A percentile compares a stretch with the other conserved stretches of the same genome.
Evolutionary conservation across 1,140 invertebrate species (phyloP).

Genomic region (Rhizoglyphus robini): DNA sequence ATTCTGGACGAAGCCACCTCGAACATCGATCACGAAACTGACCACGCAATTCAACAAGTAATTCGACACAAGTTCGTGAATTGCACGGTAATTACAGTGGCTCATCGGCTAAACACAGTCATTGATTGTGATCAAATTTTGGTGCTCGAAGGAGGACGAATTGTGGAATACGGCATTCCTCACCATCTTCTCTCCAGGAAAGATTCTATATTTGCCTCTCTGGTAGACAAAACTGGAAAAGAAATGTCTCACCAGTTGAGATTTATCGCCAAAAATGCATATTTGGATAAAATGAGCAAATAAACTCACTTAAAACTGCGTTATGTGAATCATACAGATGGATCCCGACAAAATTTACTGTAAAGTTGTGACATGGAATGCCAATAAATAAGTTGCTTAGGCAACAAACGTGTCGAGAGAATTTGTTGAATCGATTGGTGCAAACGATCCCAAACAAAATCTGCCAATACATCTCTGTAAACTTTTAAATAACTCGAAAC

Average conservation of each 20-base stretch:
- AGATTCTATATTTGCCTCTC: slow-evolving; percentile 31
- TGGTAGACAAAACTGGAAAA: background rate
- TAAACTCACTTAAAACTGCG: too few species aligned
- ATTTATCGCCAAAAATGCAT: background rate
- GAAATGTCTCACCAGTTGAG: background rate
- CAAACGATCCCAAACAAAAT: too few species aligned
- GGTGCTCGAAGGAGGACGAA: slow-evolving; percentile 55
- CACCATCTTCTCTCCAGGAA: too few species aligned
- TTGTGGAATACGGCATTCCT: slow-evolving; percentile 62
- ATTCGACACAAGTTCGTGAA: slow-evolving; percentile 33
- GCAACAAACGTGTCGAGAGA: too few species aligned
- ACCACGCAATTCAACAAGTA: slow-evolving; percentile 29
- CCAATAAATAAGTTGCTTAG: too few species aligned
- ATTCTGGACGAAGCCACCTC: too few species aligned
- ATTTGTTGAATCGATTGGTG: too few species aligned
- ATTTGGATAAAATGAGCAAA: background rate
- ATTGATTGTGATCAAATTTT: slow-evolving; percentile 11
- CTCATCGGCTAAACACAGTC: slow-evolving; percentile 43
- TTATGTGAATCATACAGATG: too few species aligned
- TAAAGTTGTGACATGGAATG: too few species aligned
- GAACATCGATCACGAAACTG: slow-evolving; percentile 41
- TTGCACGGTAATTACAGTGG: slow-evolving; percentile 43
- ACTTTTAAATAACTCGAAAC: too few species aligned
- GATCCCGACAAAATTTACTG: too few species aligned
- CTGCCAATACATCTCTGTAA: too few species aligned